Percentiles rank a stretch among this genome's conserved stretches.
phyloP scores from a whole-genome alignment of 2,797 vertebrate genomes.

The Zenarchopterus dispar region DNA sequence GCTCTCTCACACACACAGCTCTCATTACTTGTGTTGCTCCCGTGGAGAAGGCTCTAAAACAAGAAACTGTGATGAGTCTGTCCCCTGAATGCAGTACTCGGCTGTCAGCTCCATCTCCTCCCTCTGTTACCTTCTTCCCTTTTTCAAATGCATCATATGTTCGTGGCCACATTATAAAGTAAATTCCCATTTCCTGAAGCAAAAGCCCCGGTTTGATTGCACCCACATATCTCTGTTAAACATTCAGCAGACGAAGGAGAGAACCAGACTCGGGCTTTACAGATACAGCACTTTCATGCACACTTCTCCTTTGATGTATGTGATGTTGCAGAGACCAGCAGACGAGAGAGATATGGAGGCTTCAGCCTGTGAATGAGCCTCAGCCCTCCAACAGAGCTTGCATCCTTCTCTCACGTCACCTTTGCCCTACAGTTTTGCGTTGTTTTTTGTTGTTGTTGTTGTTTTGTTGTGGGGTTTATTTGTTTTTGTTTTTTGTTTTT shows the following conservation, averaged over 20 bases:
- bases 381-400: slow-evolving; percentile 13
- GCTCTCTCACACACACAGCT: slow-evolving; percentile 2
- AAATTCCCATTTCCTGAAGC: slow-evolving; percentile 24
- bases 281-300: slow-evolving; percentile 24
- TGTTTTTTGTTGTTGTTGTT: neutral
- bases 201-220: slow-evolving; percentile 22
- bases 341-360: slow-evolving; percentile 25
- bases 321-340: slow-evolving; percentile 32
- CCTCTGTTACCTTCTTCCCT: slow-evolving; percentile 9
- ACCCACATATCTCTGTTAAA: slow-evolving; percentile 26
- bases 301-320: slow-evolving; percentile 28
- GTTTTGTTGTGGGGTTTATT: too few species aligned
- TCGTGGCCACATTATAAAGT: slow-evolving; percentile 15
- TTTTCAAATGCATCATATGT: slow-evolving; percentile 34
- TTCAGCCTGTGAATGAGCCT: slow-evolving; percentile 19
- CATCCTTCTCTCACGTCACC: slow-evolving; percentile 14
- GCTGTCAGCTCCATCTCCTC: slow-evolving; percentile 40
- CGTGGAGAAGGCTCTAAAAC: slow-evolving; percentile 35
- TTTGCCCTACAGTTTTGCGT: slow-evolving; percentile 25
- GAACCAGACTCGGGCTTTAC: slow-evolving; percentile 27
- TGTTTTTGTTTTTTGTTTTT: slow-evolving; percentile 5
- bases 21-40: slow-evolving; percentile 36
- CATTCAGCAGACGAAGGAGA: slow-evolving; percentile 12
- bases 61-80: slow-evolving; percentile 39
- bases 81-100: slow-evolving; percentile 49